Evolutionary conservation across 2,113 vertebrate species (phyloP), one percentile per base, ranked within the genome.

Genomic region (Pterocles burchelli): DNA sequence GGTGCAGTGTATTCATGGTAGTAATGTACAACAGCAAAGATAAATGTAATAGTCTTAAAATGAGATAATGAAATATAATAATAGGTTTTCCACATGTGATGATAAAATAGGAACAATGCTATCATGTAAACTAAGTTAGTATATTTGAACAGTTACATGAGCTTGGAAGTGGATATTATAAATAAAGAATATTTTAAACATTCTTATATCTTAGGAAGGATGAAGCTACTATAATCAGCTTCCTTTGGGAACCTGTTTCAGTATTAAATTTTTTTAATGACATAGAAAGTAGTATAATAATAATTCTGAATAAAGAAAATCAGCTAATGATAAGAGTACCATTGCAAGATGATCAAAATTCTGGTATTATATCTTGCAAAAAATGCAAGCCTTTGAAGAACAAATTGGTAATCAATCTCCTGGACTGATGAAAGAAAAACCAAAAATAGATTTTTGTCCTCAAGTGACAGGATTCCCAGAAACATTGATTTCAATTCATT

Each of bases 1-100:
- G 61, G 68, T 92, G 57, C 38, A 67, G 65, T 2, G 1, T 74
- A 48, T 87, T 96, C 31, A 5, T 58, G 61, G 24, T 33, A 26
- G 48, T 43, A 75, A 82, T 41, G 54, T 36, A 68, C 59, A 93
- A 77, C 10, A 83, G 85, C 62, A 85, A 61, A 80, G 78, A 85
- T 74, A 80, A 90, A 48, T 41, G 67, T 58, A 61, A 58, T 15
- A 58, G 58, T 61, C 63, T 83, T 54, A 66, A 79, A 82, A 74
- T 66, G 26, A 71, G 68, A 88, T 78, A 6, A 59, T 88, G 41
- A 93, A 93, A 57, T 65, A 71, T 80, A 96, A 93, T 95, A 91
- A 72, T 70, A 83, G 59, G 59, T 41, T 94, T 95, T 92, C 75
- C 86, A 55, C 87, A 52, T 52, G 45, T 81, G n/a, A 89, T 93